Base-by-base conservation (phyloP, 2,888 invertebrate species). In the Syrphus vitripennis region DNA sequence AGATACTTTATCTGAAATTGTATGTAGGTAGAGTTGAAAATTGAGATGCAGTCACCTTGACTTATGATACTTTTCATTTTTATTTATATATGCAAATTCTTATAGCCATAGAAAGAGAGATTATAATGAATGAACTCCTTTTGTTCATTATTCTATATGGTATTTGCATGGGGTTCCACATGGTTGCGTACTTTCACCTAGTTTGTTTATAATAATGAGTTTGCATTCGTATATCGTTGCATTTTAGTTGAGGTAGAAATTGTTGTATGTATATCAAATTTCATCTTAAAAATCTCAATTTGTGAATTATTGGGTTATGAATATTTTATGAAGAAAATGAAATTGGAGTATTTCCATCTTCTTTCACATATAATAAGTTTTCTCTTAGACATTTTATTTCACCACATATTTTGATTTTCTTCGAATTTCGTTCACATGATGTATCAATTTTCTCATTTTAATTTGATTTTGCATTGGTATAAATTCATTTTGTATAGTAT, bases 131-230 rank as follows among this genome's bases (percentile, higher is more conserved):
- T 26, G 5, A 61, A 53, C 53, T 16, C 10, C 24, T 40, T 10
- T 63, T 31, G 53, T 74, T 63, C 63, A 21, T 71, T 71, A 42
- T 74, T 63, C 63, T 74, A 53, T n/a, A n/a, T n/a, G n/a, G 19
- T 63, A 70, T 77, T 77, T 76, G 57, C 67, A 74, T 81, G 75
- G 69, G 53, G 80, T 81, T 81, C 80, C 75, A 75, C 75, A 81
- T 75, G 80, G 80, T 42, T 75, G 80, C 59, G 14, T 53, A 75
- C 80, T 81, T 81, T 81, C 80, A 81, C 80, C 80, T n/a, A 19
- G 24, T 75, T 69, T 57, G 67, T 59, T 69, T 34, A 67, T 67
- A 50, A 37, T 67, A 67, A 50, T 67, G n/a, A 34, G 48, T 2
- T 45, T 65, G 45, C 26, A 50, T 69, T n/a, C n/a, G 59, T 48